Evolutionary conservation across 2,888 invertebrate species (phyloP), one percentile per base, ranked within the genome.

Genomic region (Troides helena): DNA sequence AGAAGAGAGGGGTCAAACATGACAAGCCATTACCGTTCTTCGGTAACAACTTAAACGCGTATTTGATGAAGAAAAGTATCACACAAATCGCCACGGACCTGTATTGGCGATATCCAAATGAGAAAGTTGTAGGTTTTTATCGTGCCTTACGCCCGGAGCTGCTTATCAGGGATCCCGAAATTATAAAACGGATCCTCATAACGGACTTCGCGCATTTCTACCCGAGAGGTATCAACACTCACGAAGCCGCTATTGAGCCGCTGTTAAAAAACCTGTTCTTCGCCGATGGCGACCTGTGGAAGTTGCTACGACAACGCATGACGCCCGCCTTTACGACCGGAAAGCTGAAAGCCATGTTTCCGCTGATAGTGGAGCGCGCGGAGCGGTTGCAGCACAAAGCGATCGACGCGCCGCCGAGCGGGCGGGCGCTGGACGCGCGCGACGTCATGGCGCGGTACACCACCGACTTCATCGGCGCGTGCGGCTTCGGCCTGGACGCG

Each of bases 401-500:
- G 18, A 53, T 53, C 53, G 14, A 53, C 53, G 53, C 53, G 17
- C n/a, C 53, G 53, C 18, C n/a, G 18, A 18, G 4, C 53, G 53
- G 53, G 18, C 53, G 53, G 4, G 14, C 18, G 0, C 53, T 85
- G 8, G 87, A 87, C 73, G 86, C 84, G 5, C 80, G 86, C 0
- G 88, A 89, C 68, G 80, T 88, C 36, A 87, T 88, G 88, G 86
- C 83, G 23, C 81, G 87, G 30, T 30, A 30, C 30, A 30, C 30
- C 30, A 30, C 30, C 30, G 30, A 30, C 30, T 30, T 30, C 30
- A 8, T 87, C 84, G 76, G 77, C 23, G 75, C 87, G 23, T 85
- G 85, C 66, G 88, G 84, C 30, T 87, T 88, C 39, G 88, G 88
- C 0, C 81, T 89, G 53, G 85, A 87, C 62, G 77, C 84, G 0